Evolutionary conservation across 2,888 invertebrate species (phyloP).

Genomic region (Margaritifera margaritifera): DNA sequence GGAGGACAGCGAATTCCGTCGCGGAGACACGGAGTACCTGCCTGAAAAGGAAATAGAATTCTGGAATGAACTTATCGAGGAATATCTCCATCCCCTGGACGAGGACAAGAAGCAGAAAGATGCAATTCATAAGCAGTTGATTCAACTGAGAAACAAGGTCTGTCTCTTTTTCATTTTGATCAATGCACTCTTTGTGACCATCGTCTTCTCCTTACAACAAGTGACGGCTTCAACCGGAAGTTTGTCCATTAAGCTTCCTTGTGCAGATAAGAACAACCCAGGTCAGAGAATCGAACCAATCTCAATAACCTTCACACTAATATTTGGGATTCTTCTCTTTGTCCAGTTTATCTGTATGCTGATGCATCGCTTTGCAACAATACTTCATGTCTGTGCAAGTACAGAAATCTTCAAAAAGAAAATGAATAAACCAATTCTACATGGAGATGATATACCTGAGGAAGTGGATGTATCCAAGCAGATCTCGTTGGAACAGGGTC

Average conservation of each 20-base stretch:
- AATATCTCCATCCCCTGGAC: constrained; percentile 94
- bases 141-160: constrained; percentile 90
- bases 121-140: constrained; percentile 75
- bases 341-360: constrained; percentile 87
- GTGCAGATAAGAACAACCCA: constrained; percentile 5
- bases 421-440: not conserved
- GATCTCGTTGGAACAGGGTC: constrained; percentile 18
- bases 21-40: constrained; percentile 74
- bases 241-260: constrained; percentile 33
- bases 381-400: constrained; percentile 96
- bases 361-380: constrained; percentile 97
- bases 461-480: constrained; percentile 1
- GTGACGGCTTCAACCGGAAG: constrained; percentile 74
- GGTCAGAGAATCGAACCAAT: constrained; percentile 49
- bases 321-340: constrained; percentile 52
- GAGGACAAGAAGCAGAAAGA: constrained; percentile 84
- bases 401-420: constrained; percentile 75
- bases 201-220: constrained; percentile 97
- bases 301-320: constrained; percentile 51
- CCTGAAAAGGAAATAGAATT: constrained; percentile 78
- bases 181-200: constrained; percentile 97
- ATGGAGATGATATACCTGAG: constrained; percentile 3
- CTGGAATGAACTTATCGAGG: constrained; percentile 95
- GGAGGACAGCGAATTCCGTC: constrained; percentile 28
- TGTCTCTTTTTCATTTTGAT: constrained; percentile 88